phyloP scores from a whole-genome alignment of 1,140 invertebrate genomes.

The Aphidius gifuensis region DNA sequence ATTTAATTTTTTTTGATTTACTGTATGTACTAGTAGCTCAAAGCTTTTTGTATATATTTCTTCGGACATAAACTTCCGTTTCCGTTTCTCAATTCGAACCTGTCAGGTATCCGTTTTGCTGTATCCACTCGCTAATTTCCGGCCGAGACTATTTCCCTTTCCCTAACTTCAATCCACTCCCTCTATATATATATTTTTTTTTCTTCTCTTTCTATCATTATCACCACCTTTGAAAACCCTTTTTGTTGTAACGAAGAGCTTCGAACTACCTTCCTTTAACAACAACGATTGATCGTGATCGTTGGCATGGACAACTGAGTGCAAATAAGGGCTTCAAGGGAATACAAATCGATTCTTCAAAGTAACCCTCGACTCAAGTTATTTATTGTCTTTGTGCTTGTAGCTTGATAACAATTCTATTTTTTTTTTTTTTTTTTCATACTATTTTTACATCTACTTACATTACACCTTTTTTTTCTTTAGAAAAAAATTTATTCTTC shows the following conservation, averaged over 20 bases:
- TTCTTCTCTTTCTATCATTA: background rate
- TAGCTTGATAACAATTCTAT: too few species aligned
- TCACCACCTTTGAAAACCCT: background rate
- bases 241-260: slow-evolving; percentile 18
- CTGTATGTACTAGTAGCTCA: background rate
- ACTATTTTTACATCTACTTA: too few species aligned
- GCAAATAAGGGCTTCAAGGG: slow-evolving; percentile 13
- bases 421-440: too few species aligned
- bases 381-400: too few species aligned
- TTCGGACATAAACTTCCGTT: slow-evolving; percentile 26
- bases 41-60: slow-evolving; percentile 14
- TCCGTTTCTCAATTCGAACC: slow-evolving; percentile 9
- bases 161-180: background rate
- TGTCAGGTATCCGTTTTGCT: slow-evolving; percentile 18
- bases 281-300: slow-evolving; percentile 22
- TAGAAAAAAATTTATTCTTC: too few species aligned
- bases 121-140: slow-evolving; percentile 21
- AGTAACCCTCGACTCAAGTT: background rate
- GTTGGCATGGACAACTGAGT: slow-evolving; percentile 22
- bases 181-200: background rate
- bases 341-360: slow-evolving; percentile 21
- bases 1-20: too few species aligned
- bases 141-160: slow-evolving; percentile 13
- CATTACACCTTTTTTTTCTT: too few species aligned
- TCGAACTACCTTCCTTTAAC: slow-evolving; percentile 15